phyloP scores from a whole-genome alignment of 53 echinoderm and acorn worm species.

The Hippasteria phrygiana region DNA sequence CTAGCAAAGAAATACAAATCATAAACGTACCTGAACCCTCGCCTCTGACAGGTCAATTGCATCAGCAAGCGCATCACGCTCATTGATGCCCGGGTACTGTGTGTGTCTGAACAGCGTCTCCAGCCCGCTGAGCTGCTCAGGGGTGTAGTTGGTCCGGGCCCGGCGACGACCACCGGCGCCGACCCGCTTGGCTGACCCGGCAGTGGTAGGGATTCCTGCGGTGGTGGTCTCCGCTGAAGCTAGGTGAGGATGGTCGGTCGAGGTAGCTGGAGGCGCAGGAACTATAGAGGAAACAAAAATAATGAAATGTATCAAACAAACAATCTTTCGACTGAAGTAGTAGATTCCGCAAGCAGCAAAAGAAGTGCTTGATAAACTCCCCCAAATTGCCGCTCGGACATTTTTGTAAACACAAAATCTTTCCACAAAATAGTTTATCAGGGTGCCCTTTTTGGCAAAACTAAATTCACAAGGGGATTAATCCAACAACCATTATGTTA shows the following conservation, averaged over 20 bases:
- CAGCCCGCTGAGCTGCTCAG: slow-evolving; percentile 69
- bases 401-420: too few species aligned
- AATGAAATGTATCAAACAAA: too few species aligned
- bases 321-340: not conserved
- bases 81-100: slow-evolving; percentile 83
- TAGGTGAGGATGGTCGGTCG: not conserved
- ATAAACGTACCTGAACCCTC: slow-evolving; percentile 74
- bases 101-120: slow-evolving; percentile 70
- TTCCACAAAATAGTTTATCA: too few species aligned
- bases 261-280: not conserved
- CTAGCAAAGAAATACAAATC: not conserved
- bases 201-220: not conserved
- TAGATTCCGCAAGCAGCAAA: not conserved
- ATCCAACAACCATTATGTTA: too few species aligned
- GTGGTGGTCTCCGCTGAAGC: not conserved
- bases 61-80: slow-evolving; percentile 75
- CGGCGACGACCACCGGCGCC: slow-evolving; percentile 67
- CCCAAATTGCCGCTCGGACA: not conserved
- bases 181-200: not conserved
- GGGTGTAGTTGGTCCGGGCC: slow-evolving; percentile 77
- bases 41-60: slow-evolving; percentile 77
- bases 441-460: too few species aligned
- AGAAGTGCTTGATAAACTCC: not conserved
- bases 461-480: too few species aligned
- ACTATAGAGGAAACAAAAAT: not conserved